phyloP scores from a whole-genome alignment of 1,140 invertebrate species.

The Listronotus bonariensis region DNA sequence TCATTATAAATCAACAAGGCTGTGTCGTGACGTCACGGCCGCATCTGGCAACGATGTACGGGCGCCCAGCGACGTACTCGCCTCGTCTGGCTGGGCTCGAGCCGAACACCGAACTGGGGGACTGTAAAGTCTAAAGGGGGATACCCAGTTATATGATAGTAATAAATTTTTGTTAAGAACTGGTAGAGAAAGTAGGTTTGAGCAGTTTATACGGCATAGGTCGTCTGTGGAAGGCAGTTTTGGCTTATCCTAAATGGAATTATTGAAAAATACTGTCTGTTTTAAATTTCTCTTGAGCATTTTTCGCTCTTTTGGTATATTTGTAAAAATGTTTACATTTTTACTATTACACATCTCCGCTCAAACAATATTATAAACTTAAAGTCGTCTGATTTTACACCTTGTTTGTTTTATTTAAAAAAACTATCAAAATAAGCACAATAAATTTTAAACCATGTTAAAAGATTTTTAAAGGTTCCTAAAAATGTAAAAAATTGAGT shows the following conservation, averaged over 20 bases:
- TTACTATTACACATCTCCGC: no score
- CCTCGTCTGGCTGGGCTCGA: conserved; percentile 12
- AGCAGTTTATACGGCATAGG: conserved; percentile 8
- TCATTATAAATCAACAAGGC: conserved; percentile 53
- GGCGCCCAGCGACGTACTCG: conserved; percentile 13
- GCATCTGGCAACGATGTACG: conserved; percentile 34
- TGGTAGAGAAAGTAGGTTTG: conserved; percentile 43
- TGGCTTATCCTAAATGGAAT: background rate
- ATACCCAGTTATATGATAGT: conserved; percentile 42
- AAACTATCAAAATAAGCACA: no score
- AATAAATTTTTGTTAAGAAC: conserved; percentile 38
- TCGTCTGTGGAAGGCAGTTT: conserved; percentile 23
- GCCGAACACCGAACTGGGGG: conserved; percentile 8
- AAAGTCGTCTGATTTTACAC: no score
- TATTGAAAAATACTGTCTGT: background rate
- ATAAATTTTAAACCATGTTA: no score
- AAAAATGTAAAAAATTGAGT: no score
- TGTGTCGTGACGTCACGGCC: conserved; percentile 47
- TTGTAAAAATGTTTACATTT: no score
- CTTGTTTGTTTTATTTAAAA: no score
- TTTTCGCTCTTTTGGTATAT: no score
- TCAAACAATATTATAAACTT: no score
- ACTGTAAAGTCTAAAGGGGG: conserved; percentile 34
- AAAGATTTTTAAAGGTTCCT: no score
- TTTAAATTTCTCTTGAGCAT: no score